phyloP scores from a whole-genome alignment of 2,888 invertebrate genomes.

The Coecobrya sp. region DNA sequence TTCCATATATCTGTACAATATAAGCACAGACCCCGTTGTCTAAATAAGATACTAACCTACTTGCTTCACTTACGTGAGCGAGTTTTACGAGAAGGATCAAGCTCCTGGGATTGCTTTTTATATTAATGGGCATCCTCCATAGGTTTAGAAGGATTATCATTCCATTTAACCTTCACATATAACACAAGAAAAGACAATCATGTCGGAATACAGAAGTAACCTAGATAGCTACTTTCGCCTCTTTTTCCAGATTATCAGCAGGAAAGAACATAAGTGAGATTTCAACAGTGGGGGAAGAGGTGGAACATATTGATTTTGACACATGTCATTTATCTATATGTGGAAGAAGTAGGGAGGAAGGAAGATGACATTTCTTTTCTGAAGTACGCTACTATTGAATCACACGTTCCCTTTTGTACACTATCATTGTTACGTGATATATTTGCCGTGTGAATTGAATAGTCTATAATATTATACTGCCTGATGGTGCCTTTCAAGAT shows the following conservation, averaged over 20 bases:
- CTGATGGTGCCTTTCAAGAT: not conserved
- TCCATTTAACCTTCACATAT: conserved; percentile 27
- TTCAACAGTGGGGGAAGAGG: not conserved
- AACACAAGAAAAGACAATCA: not conserved
- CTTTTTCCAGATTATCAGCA: conserved; percentile 28
- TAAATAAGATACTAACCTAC: not conserved
- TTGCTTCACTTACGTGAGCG: not conserved
- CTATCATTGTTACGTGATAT: not conserved
- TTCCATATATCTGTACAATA: not conserved
- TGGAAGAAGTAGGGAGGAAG: not conserved
- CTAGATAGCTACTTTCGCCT: conserved; percentile 29
- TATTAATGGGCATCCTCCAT: not conserved
- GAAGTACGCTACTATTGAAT: not conserved
- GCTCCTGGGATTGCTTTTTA: conserved; percentile 27
- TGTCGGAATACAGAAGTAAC: not conserved
- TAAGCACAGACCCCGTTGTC: not conserved
- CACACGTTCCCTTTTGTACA: not conserved
- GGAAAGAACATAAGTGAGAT: not conserved
- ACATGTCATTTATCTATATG: conserved; percentile 55
- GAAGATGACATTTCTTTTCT: not conserved
- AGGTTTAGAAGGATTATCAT: conserved; percentile 27
- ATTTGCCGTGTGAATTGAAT: conserved; percentile 8
- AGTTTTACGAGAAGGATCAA: conserved; percentile 13
- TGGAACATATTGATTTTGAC: conserved; percentile 58
- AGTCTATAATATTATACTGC: not conserved